These are phyloP conservation scores for Dynastes hyllus DNA, from an alignment of 2,888 invertebrate genomes.

Conservation along the genomic window DNA sequence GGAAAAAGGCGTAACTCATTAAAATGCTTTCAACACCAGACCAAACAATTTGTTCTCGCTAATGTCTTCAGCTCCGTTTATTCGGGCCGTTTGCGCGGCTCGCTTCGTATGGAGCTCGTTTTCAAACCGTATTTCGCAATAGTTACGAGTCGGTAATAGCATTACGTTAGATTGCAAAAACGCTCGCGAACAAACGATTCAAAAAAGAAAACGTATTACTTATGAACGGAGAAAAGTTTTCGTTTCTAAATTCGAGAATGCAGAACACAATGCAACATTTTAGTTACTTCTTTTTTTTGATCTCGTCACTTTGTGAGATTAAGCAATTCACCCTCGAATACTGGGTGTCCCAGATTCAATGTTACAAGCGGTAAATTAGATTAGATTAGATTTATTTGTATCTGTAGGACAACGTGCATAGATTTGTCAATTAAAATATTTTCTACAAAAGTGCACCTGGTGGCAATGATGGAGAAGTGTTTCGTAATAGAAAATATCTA, in stretches of 20 bases:
- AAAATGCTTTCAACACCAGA: slow-evolving; percentile 49
- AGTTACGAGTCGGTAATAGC: slow-evolving; percentile 34
- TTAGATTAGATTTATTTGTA: too few species aligned
- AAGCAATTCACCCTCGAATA: too few species aligned
- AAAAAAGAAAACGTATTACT: neutral
- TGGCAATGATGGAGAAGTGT: too few species aligned
- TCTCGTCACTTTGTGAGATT: too few species aligned
- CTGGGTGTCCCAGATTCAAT: too few species aligned
- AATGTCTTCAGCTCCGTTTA: slow-evolving; percentile 39
- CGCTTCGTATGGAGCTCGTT: neutral
- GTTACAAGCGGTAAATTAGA: too few species aligned
- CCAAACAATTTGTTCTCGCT: slow-evolving; percentile 48
- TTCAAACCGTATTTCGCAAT: slow-evolving; percentile 9
- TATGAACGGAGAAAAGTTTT: neutral
- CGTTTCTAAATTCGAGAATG: neutral
- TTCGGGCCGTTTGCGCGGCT: neutral
- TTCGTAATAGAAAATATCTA: too few species aligned
- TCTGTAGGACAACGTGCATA: too few species aligned
- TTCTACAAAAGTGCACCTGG: too few species aligned
- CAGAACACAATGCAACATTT: too few species aligned
- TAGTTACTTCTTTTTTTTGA: too few species aligned
- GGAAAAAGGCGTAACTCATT: slow-evolving; percentile 48
- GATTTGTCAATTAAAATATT: too few species aligned
- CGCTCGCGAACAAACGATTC: slow-evolving; percentile 3
- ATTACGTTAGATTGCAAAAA: slow-evolving; percentile 27